Evolutionary conservation across 2,888 invertebrate genomes (phyloP), one percentile per base, ranked within the genome.

Genomic region (Eledone cirrhosa): DNA sequence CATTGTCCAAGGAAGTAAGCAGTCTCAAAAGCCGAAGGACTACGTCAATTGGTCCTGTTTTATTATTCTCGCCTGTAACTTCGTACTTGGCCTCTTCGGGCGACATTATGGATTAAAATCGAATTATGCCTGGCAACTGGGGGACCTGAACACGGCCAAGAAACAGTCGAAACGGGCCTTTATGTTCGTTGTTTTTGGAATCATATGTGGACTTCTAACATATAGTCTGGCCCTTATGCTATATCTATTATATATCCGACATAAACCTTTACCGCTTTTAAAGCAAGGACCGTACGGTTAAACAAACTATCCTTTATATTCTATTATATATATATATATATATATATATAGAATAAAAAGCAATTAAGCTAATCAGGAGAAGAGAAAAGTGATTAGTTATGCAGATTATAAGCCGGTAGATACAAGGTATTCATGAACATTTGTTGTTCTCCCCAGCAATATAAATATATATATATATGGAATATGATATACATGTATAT

Each of bases 101-200:
- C 87, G 86, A 82, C 85, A 86, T 78, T 88, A 78, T 80, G 88
- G 87, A 81, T 82, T n/a, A n/a, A 87, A 87, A 79, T 87, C 88
- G 22, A 86, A 87, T 80, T 81, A 86, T 80, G 88, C 88, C 0
- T 88, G 88, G 88, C 86, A 87, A 79, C 81, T 88, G 8, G 87
- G 87, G 47, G 86, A 87, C 69, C 85, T 85, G 69, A 81, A 82
- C 13, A 81, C 84, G 48, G 83, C 86, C 22, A 81, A 84, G 79
- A 84, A 80, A 69, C 84, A 86, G 48, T 85, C 86, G 27, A 87
- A 83, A 81, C 83, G 79, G 48, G 88, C 88, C 1, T 82, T 84
- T 75, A 82, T 88, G 67, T 86, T 87, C 82, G 86, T 85, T 59
- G 84, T 88, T 29, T 77, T 83, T 78, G 88, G 87, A 11, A 81